phyloP scores from a whole-genome alignment of 1,140 invertebrate species.

The Heliconius nattereri region DNA sequence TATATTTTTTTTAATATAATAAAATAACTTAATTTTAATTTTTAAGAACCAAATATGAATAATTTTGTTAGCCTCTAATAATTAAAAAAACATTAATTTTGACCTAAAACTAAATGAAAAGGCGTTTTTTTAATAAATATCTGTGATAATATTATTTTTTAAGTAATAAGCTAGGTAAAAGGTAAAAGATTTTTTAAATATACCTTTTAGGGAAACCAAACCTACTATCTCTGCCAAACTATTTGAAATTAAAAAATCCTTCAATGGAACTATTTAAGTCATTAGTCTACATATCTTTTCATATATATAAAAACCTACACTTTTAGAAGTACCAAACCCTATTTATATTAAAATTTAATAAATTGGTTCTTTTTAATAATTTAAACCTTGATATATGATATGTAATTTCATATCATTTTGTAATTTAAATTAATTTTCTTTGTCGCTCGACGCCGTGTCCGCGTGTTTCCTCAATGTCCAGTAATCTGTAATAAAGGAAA shows the following conservation, averaged over 20 bases:
- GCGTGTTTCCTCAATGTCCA: slow-evolving; percentile 73
- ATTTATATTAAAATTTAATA: slow-evolving; percentile 45
- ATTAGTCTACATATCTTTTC: background rate
- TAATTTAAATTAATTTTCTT: slow-evolving; percentile 66
- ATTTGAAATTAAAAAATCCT: background rate
- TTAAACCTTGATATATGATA: slow-evolving; percentile 40
- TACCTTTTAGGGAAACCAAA: background rate
- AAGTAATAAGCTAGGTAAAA: no score
- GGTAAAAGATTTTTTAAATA: no score
- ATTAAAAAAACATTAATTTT: slow-evolving; percentile 1
- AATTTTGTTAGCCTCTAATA: slow-evolving; percentile 36
- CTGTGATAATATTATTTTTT: background rate
- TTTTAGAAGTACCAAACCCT: slow-evolving; percentile 19
- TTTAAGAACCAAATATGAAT: slow-evolving; percentile 15
- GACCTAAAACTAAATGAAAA: background rate
- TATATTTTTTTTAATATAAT: background rate
- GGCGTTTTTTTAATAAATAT: background rate
- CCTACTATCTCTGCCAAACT: background rate
- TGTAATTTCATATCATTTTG: slow-evolving; percentile 24
- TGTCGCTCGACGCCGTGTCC: slow-evolving; percentile 67
- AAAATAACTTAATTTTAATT: slow-evolving; percentile 14
- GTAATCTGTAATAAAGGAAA: slow-evolving; percentile 68
- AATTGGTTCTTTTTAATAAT: slow-evolving; percentile 54
- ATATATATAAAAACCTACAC: background rate
- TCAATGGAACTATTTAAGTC: background rate